Conservation (phyloP, 1,140 invertebrate genomes). For the Ips typographus region DNA sequence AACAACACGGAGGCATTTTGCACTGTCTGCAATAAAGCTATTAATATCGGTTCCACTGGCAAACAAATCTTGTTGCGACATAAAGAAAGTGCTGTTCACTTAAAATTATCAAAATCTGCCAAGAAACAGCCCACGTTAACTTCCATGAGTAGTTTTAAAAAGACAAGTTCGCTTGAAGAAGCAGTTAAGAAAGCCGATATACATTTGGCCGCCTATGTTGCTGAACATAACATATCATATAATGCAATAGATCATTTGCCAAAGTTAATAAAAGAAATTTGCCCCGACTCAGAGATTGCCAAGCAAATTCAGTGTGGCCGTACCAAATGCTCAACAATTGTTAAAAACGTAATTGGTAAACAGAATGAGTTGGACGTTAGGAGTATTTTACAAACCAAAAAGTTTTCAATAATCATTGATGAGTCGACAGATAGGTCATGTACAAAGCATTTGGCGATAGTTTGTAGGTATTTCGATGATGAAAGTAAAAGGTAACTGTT, state of each 20-base stretch:
- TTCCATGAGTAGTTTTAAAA: not conserved
- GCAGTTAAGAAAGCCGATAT: slow-evolving; percentile 20
- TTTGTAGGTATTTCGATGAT: slow-evolving; percentile 24
- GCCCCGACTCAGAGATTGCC: slow-evolving; percentile 27
- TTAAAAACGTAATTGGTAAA: slow-evolving; percentile 25
- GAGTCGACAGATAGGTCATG: slow-evolving; percentile 48
- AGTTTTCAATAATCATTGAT: slow-evolving; percentile 51
- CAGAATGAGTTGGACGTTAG: slow-evolving; percentile 27
- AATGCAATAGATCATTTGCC: slow-evolving; percentile 29
- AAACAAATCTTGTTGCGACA: slow-evolving; percentile 8
- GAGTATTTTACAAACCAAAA: slow-evolving; percentile 40
- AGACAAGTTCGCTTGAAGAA: not conserved
- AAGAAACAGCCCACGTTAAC: not conserved
- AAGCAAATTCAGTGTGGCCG: slow-evolving; percentile 22
- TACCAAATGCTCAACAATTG: slow-evolving; percentile 20
- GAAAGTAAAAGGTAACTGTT: not conserved
- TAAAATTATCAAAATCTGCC: slow-evolving; percentile 3
- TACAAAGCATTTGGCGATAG: slow-evolving; percentile 47
- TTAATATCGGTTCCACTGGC: slow-evolving; percentile 1
- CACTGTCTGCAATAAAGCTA: not conserved
- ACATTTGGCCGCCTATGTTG: slow-evolving; percentile 22
- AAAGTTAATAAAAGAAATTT: slow-evolving; percentile 21
- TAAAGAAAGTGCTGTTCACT: slow-evolving; percentile 14
- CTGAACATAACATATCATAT: slow-evolving; percentile 37
- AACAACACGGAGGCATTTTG: not conserved